Evolutionary conservation across 2,888 invertebrate species (phyloP), one percentile per base, ranked within the genome.

Genomic region (Archips xylosteana): DNA sequence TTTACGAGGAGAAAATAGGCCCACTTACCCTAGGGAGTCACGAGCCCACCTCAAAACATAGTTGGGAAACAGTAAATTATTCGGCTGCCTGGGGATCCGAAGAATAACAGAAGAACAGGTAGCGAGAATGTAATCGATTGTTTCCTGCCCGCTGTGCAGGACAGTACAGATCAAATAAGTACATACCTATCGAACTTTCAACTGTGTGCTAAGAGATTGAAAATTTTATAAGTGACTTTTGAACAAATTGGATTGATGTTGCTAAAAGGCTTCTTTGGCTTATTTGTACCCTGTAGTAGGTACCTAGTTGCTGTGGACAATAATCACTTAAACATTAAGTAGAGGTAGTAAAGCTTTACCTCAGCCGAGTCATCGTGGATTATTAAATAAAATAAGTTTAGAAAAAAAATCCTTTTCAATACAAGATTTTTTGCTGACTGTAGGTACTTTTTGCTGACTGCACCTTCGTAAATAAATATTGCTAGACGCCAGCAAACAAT

Each of bases 61-160:
- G 87, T 88, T 86, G 81, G 85, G 79, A 80, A 88, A 86, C 88
- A 87, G 89, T 92, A 91, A 91, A 91, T 92, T 91, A 91, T 92
- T 89, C 89, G 78, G 76, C 81, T 81, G 81, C 81, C 83, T 47
- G 5, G 87, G 85, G 91, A 78, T 59, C 57, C 74, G 76, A 89
- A 89, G 88, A 89, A 90, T 88, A 90, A 88, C 87, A 86, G 84
- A 88, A 88, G 89, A 88, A 85, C 78, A 83, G 78, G 81, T 75
- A 76, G 70, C 76, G 75, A 78, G 83, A 87, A 39, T 3, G 67
- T 67, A 86, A 88, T 87, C 86, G 85, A 89, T 86, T 82, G 83
- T 75, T 77, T 78, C 79, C 76, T 42, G 54, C 54, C 23, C 36
- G 49, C 66, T 34, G 15, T 59, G 23, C 49, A 59, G 34, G n/a